phyloP scores from a whole-genome alignment of 2,888 invertebrate genomes.

The Allacma fusca region DNA sequence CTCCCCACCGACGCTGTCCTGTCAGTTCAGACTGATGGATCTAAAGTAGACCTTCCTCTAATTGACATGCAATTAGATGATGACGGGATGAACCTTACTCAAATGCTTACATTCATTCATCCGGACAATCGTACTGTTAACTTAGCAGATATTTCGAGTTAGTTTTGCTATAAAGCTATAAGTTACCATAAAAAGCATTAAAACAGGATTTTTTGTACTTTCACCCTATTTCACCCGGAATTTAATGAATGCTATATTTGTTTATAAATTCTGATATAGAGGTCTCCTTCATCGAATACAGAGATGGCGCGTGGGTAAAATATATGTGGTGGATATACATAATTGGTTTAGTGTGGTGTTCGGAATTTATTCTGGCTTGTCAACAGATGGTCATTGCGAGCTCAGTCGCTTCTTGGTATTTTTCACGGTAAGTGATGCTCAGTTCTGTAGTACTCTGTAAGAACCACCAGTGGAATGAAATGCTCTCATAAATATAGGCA shows the following conservation, averaged over 20 bases:
- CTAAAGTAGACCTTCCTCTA: too few relatives aligned
- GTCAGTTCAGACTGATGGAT: too few relatives aligned
- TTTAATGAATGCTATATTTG: too few relatives aligned
- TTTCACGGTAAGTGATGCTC: constrained; percentile 71
- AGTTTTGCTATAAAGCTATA: neutral
- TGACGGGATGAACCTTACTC: too few relatives aligned
- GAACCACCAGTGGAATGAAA: neutral
- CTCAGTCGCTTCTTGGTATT: constrained; percentile 94
- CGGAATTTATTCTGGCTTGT: constrained; percentile 92
- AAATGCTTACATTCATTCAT: neutral
- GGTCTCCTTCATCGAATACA: constrained; percentile 75
- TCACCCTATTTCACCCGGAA: too few relatives aligned
- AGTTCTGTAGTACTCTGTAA: neutral
- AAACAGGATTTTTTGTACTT: neutral
- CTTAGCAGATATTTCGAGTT: neutral
- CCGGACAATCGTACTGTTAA: constrained; percentile 24
- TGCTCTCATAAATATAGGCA: too few relatives aligned
- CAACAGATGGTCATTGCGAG: constrained; percentile 94
- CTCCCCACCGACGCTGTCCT: too few relatives aligned
- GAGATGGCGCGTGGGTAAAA: constrained; percentile 80
- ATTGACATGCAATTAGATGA: too few relatives aligned
- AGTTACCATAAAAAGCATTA: neutral
- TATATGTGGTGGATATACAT: constrained; percentile 96
- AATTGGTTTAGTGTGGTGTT: constrained; percentile 89
- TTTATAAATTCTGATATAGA: constrained; percentile 65